Conservation (phyloP, 2,888 invertebrate genomes). For the Drosophila vallismaia region DNA sequence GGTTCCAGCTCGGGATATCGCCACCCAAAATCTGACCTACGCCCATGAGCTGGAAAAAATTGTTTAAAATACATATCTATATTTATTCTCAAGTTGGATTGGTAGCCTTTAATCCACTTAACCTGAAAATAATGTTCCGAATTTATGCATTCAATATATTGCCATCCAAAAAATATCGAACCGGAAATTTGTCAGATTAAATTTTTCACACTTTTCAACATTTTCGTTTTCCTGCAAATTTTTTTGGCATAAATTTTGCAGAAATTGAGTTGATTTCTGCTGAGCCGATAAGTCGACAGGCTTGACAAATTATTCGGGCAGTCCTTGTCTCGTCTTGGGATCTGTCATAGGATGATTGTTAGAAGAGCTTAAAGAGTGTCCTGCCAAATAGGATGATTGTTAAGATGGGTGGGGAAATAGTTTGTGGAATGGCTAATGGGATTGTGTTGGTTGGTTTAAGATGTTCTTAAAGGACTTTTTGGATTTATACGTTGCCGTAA, state of each 20-base stretch:
- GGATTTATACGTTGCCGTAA: no score
- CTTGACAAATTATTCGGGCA: constrained; percentile 55
- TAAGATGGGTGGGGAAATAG: constrained; percentile 6
- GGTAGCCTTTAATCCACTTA: constrained; percentile 41
- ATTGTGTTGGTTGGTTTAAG: not conserved
- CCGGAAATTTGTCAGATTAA: constrained; percentile 76
- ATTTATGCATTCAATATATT: constrained; percentile 20
- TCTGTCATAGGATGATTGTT: constrained; percentile 54
- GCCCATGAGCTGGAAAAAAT: constrained; percentile 73
- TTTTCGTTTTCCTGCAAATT: not conserved
- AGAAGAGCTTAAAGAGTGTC: constrained; percentile 19
- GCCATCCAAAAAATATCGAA: constrained; percentile 19
- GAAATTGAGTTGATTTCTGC: constrained; percentile 42
- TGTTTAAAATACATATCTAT: constrained; percentile 48
- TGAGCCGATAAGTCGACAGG: constrained; percentile 68
- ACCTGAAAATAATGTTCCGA: constrained; percentile 46
- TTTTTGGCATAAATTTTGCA: constrained; percentile 43
- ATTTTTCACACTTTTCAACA: constrained; percentile 72
- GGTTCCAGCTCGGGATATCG: constrained; percentile 62
- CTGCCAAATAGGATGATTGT: constrained; percentile 24
- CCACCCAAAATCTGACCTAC: constrained; percentile 59
- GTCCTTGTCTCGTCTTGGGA: constrained; percentile 36
- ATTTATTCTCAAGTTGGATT: not conserved
- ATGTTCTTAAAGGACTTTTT: not conserved
- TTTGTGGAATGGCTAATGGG: not conserved